Conservation (phyloP, 2,888 invertebrate genomes). For the Pseudanteris insignis region DNA sequence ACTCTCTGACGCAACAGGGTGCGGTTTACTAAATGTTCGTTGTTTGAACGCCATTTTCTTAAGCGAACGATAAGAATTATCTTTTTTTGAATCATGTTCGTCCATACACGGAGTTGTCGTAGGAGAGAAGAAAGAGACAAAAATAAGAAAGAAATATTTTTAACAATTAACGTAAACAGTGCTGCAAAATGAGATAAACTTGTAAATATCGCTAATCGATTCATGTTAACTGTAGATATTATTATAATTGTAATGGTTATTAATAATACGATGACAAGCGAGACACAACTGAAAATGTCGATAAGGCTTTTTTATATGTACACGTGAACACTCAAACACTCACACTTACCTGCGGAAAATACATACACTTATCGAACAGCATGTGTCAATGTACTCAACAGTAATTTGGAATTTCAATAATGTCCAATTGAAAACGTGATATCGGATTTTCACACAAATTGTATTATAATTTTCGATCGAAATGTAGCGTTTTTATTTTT, state of each 20-base stretch:
- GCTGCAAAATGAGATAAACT: slow-evolving; percentile 42
- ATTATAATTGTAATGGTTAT: slow-evolving; percentile 49
- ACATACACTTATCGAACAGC: slow-evolving; percentile 34
- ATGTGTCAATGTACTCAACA: slow-evolving; percentile 39
- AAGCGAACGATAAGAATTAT: slow-evolving; percentile 28
- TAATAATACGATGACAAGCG: slow-evolving; percentile 46
- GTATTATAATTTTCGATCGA: slow-evolving; percentile 39
- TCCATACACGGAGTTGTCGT: slow-evolving; percentile 35
- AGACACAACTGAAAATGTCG: slow-evolving; percentile 58
- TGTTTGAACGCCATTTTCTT: slow-evolving; percentile 29
- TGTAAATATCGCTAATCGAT: slow-evolving; percentile 61
- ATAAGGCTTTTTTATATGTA: slow-evolving; percentile 62
- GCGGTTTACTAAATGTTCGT: slow-evolving; percentile 30
- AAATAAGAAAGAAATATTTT: slow-evolving; percentile 53
- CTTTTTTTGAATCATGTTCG: slow-evolving; percentile 44
- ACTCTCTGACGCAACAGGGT: slow-evolving; percentile 43
- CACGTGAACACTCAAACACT: slow-evolving; percentile 41
- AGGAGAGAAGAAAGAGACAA: slow-evolving; percentile 38
- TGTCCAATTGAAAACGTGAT: slow-evolving; percentile 26
- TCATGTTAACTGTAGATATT: slow-evolving; percentile 60
- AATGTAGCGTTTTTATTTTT: slow-evolving; percentile 26
- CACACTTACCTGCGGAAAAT: slow-evolving; percentile 24
- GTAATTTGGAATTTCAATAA: slow-evolving; percentile 34
- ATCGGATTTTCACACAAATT: slow-evolving; percentile 39
- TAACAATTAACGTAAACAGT: slow-evolving; percentile 49